Conservation (phyloP, 1,140 invertebrate species). For the Octopus bimaculoides region DNA sequence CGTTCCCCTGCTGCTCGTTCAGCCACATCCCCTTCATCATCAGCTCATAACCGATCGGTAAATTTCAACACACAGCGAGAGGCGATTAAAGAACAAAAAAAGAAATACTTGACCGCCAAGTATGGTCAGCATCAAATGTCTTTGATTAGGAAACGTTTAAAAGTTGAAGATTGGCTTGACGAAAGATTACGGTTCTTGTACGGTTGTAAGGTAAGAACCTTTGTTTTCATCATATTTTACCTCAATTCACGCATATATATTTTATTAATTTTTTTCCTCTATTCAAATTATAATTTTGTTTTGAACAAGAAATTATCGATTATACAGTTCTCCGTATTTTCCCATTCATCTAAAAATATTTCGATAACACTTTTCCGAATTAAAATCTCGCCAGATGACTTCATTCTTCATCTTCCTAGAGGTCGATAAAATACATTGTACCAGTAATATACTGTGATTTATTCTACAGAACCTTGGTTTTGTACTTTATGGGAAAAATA, state of each 20-base stretch:
- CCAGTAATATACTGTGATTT: no score
- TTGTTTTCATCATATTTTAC: neutral
- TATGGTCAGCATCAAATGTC: slow-evolving; percentile 97
- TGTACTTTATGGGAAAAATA: no score
- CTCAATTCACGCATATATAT: neutral
- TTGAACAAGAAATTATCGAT: no score
- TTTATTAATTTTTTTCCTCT: neutral
- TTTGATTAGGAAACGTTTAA: slow-evolving; percentile 87
- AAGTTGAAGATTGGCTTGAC: slow-evolving; percentile 96
- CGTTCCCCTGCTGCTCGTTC: neutral
- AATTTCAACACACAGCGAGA: slow-evolving; percentile 44
- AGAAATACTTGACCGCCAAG: slow-evolving; percentile 86
- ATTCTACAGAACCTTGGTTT: no score
- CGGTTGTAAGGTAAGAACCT: slow-evolving; percentile 70
- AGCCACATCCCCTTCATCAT: neutral
- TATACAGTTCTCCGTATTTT: no score
- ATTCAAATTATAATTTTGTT: no score
- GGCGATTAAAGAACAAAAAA: slow-evolving; percentile 67
- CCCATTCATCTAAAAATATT: no score
- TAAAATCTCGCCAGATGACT: no score
- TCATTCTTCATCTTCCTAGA: no score
- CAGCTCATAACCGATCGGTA: slow-evolving; percentile 22
- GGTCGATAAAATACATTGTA: no score
- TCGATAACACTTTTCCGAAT: no score
- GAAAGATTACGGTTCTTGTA: slow-evolving; percentile 90